Evolutionary conservation across 1,140 invertebrate species (phyloP).

Genomic region (Cyclargus thomasi): DNA sequence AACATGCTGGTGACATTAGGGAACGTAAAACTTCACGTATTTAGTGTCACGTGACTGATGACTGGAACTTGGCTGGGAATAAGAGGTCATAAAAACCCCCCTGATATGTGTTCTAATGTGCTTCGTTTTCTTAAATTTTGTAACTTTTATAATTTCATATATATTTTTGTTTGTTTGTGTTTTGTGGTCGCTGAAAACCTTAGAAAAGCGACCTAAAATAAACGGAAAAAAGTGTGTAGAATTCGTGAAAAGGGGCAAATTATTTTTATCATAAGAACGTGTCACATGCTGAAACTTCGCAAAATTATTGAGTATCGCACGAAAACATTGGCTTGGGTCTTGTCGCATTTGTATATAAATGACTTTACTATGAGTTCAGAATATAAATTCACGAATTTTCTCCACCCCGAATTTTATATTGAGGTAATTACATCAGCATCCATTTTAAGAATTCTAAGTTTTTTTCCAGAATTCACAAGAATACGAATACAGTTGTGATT

Average conservation of each 20-base stretch:
- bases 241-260: background rate
- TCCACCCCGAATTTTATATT: constrained; percentile 40
- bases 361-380: constrained; percentile 54
- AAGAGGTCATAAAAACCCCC: too few relatives aligned
- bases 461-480: constrained; percentile 10
- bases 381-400: constrained; percentile 53
- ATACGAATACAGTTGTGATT: background rate
- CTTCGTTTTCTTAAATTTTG: too few relatives aligned
- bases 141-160: too few relatives aligned
- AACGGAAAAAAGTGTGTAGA: background rate
- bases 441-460: constrained; percentile 18
- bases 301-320: constrained; percentile 5
- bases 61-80: too few relatives aligned
- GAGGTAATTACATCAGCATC: constrained; percentile 23
- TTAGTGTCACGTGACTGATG: too few relatives aligned
- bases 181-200: too few relatives aligned
- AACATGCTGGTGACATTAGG: too few relatives aligned
- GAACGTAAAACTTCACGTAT: too few relatives aligned
- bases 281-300: background rate
- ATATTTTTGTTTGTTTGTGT: too few relatives aligned
- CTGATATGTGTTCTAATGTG: too few relatives aligned
- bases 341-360: constrained; percentile 63
- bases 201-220: too few relatives aligned
- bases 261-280: constrained; percentile 10
- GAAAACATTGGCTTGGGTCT: constrained; percentile 46